Percentiles rank a stretch among this genome's conserved stretches.
These are phyloP conservation scores for Melitaea athalia DNA, from an alignment of 2,888 invertebrate species.

Conservation along the genomic window DNA sequence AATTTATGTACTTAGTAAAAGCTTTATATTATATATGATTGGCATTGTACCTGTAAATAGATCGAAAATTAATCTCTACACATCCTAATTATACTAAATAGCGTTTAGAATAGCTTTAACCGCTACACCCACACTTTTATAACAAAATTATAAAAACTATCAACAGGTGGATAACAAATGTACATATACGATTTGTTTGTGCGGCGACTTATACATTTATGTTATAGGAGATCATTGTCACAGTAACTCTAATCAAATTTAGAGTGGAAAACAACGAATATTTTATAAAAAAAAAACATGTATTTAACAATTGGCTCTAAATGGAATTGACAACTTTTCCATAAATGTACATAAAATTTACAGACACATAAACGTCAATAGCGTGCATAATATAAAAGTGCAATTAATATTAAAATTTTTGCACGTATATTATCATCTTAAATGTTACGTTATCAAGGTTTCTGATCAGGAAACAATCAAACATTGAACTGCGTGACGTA, in stretches of 20 bases:
- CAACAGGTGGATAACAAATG: neutral
- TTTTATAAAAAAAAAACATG: neutral
- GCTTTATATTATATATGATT: too few species aligned
- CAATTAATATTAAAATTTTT: conserved; percentile 28
- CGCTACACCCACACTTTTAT: neutral
- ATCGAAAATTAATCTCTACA: neutral
- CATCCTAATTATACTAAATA: neutral
- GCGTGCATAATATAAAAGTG: neutral
- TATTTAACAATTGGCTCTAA: too few species aligned
- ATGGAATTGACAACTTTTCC: neutral
- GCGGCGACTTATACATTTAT: too few species aligned
- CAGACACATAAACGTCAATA: neutral
- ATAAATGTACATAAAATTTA: neutral
- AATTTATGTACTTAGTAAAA: too few species aligned
- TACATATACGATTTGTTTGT: neutral
- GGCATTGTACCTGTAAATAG: neutral
- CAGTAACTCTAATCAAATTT: neutral
- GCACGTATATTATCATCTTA: conserved; percentile 37
- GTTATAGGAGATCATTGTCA: neutral
- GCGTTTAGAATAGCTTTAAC: neutral
- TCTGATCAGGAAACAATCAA: conserved; percentile 42
- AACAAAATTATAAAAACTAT: neutral
- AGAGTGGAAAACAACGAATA: neutral
- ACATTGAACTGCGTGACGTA: conserved; percentile 41
- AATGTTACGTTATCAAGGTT: conserved; percentile 43